Percentiles rank a stretch among this genome's conserved stretches.
Conservation (phyloP, 2,888 invertebrate species). For the Cataglyphis rosenhaueri region DNA sequence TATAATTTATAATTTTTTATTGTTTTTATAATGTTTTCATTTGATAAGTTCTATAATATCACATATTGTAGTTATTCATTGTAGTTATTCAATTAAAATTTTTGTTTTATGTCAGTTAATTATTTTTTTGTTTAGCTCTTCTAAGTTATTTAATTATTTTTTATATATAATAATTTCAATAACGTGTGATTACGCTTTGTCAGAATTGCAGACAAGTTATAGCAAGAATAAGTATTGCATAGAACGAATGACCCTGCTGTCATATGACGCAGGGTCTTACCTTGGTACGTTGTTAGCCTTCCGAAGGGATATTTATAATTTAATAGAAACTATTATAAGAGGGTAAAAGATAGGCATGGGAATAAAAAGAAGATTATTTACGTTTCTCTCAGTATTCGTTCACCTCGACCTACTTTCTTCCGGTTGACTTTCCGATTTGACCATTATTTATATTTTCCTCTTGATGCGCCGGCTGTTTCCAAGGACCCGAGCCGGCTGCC, state of each 20-base stretch:
- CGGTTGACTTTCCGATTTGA: conserved; percentile 52
- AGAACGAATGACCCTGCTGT: background rate
- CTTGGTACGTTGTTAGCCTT: conserved; percentile 25
- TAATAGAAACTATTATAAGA: conserved; percentile 19
- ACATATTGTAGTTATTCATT: background rate
- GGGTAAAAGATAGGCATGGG: conserved; percentile 50
- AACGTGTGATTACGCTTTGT: background rate
- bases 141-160: conserved; percentile 14
- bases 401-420: conserved; percentile 61
- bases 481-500: conserved; percentile 36
- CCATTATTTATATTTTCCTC: conserved; percentile 64
- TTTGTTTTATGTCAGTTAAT: background rate
- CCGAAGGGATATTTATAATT: conserved; percentile 27
- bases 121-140: background rate
- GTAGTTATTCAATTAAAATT: background rate
- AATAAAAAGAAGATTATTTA: conserved; percentile 16
- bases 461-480: conserved; percentile 28
- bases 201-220: background rate
- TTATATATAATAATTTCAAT: background rate
- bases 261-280: conserved; percentile 31
- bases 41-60: background rate
- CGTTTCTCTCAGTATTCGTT: conserved; percentile 24
- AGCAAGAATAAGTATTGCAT: background rate
- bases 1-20: background rate
- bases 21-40: background rate